A percentile compares a stretch with the other conserved stretches of the same genome.
phyloP scores from a whole-genome alignment of 2,113 vertebrate genomes.

The Heterotilapia buettikoferi region DNA sequence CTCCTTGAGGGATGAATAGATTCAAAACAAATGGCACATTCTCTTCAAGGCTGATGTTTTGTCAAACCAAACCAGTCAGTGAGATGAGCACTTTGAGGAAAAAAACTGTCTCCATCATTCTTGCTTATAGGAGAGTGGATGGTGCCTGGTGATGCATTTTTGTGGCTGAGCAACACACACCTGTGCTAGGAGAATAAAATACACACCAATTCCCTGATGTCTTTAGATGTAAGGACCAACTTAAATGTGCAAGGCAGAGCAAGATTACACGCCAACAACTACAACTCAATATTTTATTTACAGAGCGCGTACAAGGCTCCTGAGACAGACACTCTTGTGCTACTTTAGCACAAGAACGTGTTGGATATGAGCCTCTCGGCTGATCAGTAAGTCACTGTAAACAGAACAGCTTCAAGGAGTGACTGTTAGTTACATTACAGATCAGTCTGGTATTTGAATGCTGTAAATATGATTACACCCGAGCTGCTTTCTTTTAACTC shows the following conservation, averaged over 20 bases:
- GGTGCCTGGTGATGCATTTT: neutral
- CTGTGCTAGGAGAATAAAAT: neutral
- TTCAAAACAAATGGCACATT: neutral
- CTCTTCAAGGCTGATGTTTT: slow-evolving; percentile 7
- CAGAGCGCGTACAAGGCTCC: neutral
- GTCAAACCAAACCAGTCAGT: neutral
- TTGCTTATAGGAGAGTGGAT: neutral
- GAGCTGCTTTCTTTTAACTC: neutral
- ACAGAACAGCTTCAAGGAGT: neutral
- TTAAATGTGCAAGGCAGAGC: neutral
- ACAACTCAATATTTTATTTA: slow-evolving; percentile 22
- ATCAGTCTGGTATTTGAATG: neutral
- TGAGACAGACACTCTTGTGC: slow-evolving; percentile 12
- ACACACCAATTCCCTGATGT: neutral
- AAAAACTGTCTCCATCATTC: neutral
- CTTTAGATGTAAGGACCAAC: neutral
- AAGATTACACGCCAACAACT: neutral
- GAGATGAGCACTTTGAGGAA: neutral
- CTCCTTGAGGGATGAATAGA: neutral
- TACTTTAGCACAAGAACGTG: neutral
- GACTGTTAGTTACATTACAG: neutral
- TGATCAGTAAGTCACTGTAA: slow-evolving; percentile 6
- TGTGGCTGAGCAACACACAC: neutral
- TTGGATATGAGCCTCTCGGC: neutral
- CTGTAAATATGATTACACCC: neutral